These are phyloP conservation scores for Drosophila mimica DNA, from an alignment of 2,888 invertebrate genomes.

Conservation along the genomic window DNA sequence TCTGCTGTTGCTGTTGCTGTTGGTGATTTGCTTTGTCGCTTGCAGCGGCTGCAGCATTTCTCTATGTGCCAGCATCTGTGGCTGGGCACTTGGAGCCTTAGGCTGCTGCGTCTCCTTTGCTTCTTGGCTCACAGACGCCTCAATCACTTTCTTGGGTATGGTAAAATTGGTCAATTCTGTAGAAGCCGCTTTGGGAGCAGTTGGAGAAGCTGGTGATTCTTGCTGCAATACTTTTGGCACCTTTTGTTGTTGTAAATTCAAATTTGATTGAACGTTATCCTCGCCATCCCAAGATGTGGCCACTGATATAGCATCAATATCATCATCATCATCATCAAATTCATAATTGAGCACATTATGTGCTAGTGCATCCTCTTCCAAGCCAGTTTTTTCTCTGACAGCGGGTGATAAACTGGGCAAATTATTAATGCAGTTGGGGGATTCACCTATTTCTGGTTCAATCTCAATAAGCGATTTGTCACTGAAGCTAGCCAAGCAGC, in stretches of 20 bases:
- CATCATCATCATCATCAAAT: conserved; percentile 12
- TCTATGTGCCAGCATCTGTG: too few relatives aligned
- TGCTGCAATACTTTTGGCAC: neutral
- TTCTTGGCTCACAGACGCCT: neutral
- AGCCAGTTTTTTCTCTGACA: conserved; percentile 10
- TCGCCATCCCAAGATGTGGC: conserved; percentile 58
- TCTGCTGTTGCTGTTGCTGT: neutral
- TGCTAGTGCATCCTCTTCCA: conserved; percentile 20
- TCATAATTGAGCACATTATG: conserved; percentile 44
- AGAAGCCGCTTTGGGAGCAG: neutral
- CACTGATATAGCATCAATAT: conserved; percentile 50
- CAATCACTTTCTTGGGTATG: conserved; percentile 9
- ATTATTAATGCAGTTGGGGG: conserved; percentile 21
- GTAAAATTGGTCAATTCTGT: conserved; percentile 2
- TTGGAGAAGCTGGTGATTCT: neutral
- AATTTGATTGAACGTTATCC: conserved; percentile 11
- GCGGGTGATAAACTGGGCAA: conserved; percentile 8
- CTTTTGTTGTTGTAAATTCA: neutral
- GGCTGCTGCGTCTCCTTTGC: neutral
- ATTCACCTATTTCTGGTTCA: conserved; percentile 13
- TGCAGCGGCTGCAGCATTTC: neutral
- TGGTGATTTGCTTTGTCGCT: neutral
- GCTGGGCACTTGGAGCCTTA: neutral
- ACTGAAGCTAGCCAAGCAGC: conserved; percentile 14
- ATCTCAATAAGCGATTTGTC: conserved; percentile 30